Evolutionary conservation across 2,888 invertebrate species (phyloP).

Genomic region (Orchesella flavescens): DNA sequence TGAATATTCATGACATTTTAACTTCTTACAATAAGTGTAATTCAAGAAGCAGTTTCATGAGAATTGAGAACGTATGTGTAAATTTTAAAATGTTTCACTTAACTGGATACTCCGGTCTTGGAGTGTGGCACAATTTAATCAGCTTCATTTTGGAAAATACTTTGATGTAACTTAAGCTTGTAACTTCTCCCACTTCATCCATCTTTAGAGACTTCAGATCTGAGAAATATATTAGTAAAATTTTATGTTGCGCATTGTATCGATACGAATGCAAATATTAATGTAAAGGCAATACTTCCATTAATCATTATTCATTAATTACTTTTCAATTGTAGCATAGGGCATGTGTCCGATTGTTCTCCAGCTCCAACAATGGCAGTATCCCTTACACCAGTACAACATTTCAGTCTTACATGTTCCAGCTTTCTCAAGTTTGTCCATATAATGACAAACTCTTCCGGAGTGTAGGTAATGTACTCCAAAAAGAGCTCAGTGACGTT

Average conservation of each 20-base stretch:
- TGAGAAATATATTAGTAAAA: neutral
- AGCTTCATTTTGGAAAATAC: slow-evolving; percentile 10
- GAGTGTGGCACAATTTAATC: neutral
- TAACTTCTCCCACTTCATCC: neutral
- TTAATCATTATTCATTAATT: neutral
- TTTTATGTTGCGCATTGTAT: too few relatives aligned
- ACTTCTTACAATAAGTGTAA: neutral
- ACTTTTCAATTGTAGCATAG: neutral
- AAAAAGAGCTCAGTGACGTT: slow-evolving; percentile 3
- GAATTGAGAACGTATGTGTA: too few relatives aligned
- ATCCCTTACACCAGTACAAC: slow-evolving; percentile 1
- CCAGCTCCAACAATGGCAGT: neutral
- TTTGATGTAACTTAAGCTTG: neutral
- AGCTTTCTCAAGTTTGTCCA: slow-evolving; percentile 4
- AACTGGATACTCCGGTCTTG: slow-evolving; percentile 1
- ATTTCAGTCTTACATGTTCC: neutral
- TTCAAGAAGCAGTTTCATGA: too few relatives aligned
- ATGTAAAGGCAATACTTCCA: neutral
- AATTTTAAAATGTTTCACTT: neutral
- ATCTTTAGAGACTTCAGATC: neutral
- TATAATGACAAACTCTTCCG: neutral
- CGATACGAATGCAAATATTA: neutral
- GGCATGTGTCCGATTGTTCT: neutral
- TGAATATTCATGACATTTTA: neutral
- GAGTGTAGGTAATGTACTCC: neutral